These are phyloP conservation scores for Gephyroberyx darwinii DNA, from an alignment of 2,797 vertebrate species.

Conservation along the genomic window DNA sequence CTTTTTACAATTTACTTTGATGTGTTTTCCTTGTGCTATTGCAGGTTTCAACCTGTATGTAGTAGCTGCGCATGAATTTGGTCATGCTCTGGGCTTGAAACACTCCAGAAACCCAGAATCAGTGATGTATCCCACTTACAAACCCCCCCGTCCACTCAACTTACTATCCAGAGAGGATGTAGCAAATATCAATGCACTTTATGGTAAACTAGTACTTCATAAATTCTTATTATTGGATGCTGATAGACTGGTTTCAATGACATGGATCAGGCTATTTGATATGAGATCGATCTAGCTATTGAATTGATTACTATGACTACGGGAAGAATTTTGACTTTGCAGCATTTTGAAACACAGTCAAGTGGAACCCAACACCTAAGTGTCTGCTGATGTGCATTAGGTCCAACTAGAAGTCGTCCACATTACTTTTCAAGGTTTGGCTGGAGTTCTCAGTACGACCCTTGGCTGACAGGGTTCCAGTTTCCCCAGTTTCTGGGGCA, in stretches of 20 bases:
- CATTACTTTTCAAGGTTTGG: slow-evolving; percentile 46
- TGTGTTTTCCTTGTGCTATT: slow-evolving; percentile 23
- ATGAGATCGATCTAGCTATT: neutral
- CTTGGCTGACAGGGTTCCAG: slow-evolving; percentile 51
- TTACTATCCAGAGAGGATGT: slow-evolving; percentile 82
- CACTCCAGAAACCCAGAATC: slow-evolving; percentile 82
- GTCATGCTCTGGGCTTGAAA: slow-evolving; percentile 84
- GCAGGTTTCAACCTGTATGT: slow-evolving; percentile 81
- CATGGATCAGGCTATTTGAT: too few species aligned
- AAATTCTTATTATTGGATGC: too few species aligned
- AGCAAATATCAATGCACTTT: slow-evolving; percentile 80
- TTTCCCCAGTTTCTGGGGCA: slow-evolving; percentile 67
- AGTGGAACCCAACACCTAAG: neutral
- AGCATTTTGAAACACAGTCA: neutral
- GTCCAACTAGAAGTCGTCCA: slow-evolving; percentile 49
- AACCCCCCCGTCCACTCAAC: slow-evolving; percentile 53
- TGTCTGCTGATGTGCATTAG: slow-evolving; percentile 52
- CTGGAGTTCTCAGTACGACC: slow-evolving; percentile 57
- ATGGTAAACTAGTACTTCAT: slow-evolving; percentile 71
- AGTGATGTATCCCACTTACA: slow-evolving; percentile 85
- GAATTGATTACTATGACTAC: neutral
- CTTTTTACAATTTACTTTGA: neutral
- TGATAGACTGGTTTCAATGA: too few species aligned
- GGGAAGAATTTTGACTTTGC: too few species aligned
- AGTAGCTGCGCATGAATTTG: slow-evolving; percentile 86